Percentiles rank a stretch among this genome's conserved stretches.
Conservation (phyloP, 2,797 vertebrate species). For the Potorous gilbertii region DNA sequence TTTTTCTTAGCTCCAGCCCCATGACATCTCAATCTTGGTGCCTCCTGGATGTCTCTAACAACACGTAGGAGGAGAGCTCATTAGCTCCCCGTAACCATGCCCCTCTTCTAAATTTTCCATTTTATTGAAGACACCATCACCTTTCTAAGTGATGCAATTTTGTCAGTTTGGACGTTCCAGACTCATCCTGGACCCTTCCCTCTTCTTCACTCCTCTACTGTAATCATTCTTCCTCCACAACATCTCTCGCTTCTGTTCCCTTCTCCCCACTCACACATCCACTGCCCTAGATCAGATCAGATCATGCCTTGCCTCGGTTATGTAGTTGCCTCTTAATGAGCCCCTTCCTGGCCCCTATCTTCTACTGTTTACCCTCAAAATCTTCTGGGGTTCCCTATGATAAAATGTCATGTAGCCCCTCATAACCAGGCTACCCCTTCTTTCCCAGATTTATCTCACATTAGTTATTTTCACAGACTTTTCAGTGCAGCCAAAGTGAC, state of each 20-base stretch:
- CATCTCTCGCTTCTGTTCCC: background rate
- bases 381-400: background rate
- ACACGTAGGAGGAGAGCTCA: background rate
- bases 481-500: background rate
- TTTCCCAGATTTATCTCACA: background rate
- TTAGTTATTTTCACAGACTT: background rate
- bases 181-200: background rate
- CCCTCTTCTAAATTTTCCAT: background rate
- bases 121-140: background rate
- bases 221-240: background rate
- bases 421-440: background rate
- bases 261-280: background rate
- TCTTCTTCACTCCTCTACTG: background rate
- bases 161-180: background rate
- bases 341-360: background rate
- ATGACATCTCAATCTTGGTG: background rate
- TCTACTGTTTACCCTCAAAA: background rate
- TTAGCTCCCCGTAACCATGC: background rate
- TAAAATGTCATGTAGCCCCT: background rate
- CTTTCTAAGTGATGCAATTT: background rate
- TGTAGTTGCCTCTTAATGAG: fast-evolving
- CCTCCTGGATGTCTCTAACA: background rate
- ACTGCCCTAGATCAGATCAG: background rate
- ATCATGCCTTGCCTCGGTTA: background rate
- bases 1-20: background rate